These are phyloP conservation scores for Byasa hedistus DNA, from an alignment of 2,888 invertebrate species.

Conservation along the genomic window DNA sequence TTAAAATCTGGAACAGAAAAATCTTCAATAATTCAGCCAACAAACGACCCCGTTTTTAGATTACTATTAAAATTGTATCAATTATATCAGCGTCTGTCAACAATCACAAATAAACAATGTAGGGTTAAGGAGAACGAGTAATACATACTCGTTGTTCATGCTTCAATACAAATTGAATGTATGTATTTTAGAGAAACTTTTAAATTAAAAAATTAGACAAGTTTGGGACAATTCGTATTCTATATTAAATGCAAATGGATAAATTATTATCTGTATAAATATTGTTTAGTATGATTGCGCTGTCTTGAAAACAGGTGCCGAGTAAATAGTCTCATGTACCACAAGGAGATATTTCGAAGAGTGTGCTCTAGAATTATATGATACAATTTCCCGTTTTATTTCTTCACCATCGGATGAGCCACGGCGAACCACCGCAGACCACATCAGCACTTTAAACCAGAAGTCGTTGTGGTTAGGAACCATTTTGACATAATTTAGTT, in stretches of 20 bases:
- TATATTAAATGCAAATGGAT: not conserved
- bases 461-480: too few species aligned
- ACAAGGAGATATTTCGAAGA: too few species aligned
- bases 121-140: slow-evolving; percentile 18
- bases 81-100: slow-evolving; percentile 5
- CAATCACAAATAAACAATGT: slow-evolving; percentile 15
- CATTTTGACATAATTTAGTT: too few species aligned
- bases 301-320: too few species aligned
- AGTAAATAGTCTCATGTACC: too few species aligned
- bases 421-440: too few species aligned
- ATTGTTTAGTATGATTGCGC: too few species aligned
- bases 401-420: too few species aligned
- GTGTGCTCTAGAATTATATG: too few species aligned
- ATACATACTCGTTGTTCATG: slow-evolving; percentile 2
- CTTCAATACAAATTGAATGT: slow-evolving; percentile 9
- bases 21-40: not conserved
- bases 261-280: not conserved
- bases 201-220: not conserved
- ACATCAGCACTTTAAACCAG: too few species aligned
- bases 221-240: not conserved
- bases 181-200: slow-evolving; percentile 10
- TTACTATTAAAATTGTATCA: slow-evolving; percentile 5
- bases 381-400: too few species aligned
- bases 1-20: too few species aligned
- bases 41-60: slow-evolving; percentile 6